phyloP scores from a whole-genome alignment of 1,140 invertebrate species.

The Episyrphus balteatus region DNA sequence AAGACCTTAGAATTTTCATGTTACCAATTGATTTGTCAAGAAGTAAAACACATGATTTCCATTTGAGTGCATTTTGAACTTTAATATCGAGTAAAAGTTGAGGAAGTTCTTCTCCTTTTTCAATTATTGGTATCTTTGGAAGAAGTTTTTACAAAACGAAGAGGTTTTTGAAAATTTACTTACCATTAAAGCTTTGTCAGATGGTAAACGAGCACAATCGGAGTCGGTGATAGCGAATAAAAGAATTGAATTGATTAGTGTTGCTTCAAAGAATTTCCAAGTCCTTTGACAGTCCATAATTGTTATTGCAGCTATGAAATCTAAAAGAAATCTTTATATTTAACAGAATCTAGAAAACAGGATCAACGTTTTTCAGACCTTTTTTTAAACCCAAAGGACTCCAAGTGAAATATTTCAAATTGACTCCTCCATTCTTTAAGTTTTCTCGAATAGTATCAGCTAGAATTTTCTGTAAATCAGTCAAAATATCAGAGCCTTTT shows the following conservation, averaged over 20 bases:
- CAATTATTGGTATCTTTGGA: conserved; percentile 47
- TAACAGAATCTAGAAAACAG: not conserved
- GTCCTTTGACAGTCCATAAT: conserved; percentile 56
- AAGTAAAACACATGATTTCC: conserved; percentile 57
- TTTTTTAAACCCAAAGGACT: conserved; percentile 48
- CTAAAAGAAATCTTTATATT: conserved; percentile 33
- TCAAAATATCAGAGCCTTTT: conserved; percentile 43
- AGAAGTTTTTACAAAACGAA: not conserved
- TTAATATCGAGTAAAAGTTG: conserved; percentile 64
- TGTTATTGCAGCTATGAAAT: conserved; percentile 56
- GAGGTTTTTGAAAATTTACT: not conserved
- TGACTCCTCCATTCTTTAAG: conserved; percentile 49
- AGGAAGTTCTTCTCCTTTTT: conserved; percentile 53
- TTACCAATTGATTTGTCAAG: conserved; percentile 60
- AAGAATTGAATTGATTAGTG: conserved; percentile 48
- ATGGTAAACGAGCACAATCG: conserved; percentile 60
- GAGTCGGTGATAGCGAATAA: conserved; percentile 54
- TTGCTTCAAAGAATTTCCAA: conserved; percentile 50
- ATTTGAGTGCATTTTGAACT: conserved; percentile 46
- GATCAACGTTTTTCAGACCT: conserved; percentile 39
- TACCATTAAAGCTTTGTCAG: conserved; percentile 49
- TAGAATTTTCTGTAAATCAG: conserved; percentile 47
- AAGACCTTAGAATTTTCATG: not conserved
- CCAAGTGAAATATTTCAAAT: conserved; percentile 51
- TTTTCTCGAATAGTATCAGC: conserved; percentile 46